A percentile compares a stretch with the other conserved stretches of the same genome.
phyloP scores from a whole-genome alignment of 1,140 invertebrate genomes.

The Saccostrea echinata region DNA sequence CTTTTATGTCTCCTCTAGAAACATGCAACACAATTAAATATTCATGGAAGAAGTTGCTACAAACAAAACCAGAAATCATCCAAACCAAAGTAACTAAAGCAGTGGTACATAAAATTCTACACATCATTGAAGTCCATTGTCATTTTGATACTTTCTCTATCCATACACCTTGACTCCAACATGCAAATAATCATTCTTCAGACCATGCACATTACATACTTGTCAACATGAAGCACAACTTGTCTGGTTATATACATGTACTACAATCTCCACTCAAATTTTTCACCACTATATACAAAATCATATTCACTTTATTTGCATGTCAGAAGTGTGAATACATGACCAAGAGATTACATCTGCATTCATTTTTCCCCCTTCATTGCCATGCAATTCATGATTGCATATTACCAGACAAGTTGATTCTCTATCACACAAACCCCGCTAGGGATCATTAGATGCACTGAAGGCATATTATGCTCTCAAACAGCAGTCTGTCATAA shows the following conservation, averaged over 20 bases:
- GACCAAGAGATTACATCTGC: background rate
- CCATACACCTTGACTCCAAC: background rate
- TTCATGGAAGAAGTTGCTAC: background rate
- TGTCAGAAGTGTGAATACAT: background rate
- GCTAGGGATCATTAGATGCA: background rate
- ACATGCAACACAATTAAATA: background rate
- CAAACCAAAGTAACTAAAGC: background rate
- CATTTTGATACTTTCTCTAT: background rate
- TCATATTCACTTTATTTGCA: background rate
- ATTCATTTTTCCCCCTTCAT: background rate
- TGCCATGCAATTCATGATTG: background rate
- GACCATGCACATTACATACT: background rate
- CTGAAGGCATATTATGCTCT: background rate
- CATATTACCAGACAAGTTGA: slow-evolving; percentile 11
- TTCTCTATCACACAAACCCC: background rate
- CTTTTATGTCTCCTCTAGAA: background rate
- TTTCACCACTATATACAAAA: background rate
- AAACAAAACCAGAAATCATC: background rate
- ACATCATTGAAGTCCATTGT: background rate
- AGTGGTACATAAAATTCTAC: background rate
- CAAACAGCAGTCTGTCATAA: background rate
- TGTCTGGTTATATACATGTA: background rate
- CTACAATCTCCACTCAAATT: background rate
- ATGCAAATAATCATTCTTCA: background rate
- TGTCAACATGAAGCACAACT: background rate